A percentile compares a stretch with the other conserved stretches of the same genome.
Evolutionary conservation across 2,113 vertebrate genomes (phyloP).

Genomic region (Labeo rohita): DNA sequence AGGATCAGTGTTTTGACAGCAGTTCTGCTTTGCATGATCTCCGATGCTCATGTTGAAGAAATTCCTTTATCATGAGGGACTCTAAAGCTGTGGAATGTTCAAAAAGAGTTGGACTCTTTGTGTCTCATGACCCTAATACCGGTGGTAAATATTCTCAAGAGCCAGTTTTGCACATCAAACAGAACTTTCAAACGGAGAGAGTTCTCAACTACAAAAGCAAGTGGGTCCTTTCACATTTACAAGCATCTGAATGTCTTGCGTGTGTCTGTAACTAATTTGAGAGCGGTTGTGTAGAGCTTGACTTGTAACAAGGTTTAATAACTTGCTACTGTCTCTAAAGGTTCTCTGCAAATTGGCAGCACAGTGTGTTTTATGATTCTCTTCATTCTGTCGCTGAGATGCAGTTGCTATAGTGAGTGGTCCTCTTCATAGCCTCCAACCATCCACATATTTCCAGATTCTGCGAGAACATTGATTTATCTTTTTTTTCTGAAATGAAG

Average conservation of each 20-base stretch:
- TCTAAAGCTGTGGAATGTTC: neutral
- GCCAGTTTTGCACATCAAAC: slow-evolving; percentile 2
- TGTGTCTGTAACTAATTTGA: neutral
- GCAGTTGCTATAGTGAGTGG: slow-evolving; percentile 10
- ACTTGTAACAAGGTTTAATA: slow-evolving; percentile 6
- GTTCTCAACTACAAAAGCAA: neutral
- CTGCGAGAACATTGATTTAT: neutral
- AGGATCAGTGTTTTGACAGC: slow-evolving; percentile 19
- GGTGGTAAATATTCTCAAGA: slow-evolving; percentile 7
- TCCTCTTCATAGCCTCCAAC: neutral
- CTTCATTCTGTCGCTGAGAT: neutral
- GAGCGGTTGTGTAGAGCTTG: neutral
- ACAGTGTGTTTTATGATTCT: neutral
- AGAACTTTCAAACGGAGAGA: neutral
- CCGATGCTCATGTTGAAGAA: neutral
- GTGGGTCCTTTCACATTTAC: neutral
- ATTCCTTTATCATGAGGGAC: neutral
- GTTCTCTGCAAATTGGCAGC: neutral
- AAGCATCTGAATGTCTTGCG: neutral
- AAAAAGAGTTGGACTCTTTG: neutral
- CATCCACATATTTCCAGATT: neutral
- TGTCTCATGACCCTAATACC: slow-evolving; percentile 6
- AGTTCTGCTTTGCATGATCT: neutral
- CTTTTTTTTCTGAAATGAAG: neutral
- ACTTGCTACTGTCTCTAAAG: neutral